Evolutionary conservation across 2,888 invertebrate genomes (phyloP), one percentile per base, ranked within the genome.

Genomic region (Melieria picta): DNA sequence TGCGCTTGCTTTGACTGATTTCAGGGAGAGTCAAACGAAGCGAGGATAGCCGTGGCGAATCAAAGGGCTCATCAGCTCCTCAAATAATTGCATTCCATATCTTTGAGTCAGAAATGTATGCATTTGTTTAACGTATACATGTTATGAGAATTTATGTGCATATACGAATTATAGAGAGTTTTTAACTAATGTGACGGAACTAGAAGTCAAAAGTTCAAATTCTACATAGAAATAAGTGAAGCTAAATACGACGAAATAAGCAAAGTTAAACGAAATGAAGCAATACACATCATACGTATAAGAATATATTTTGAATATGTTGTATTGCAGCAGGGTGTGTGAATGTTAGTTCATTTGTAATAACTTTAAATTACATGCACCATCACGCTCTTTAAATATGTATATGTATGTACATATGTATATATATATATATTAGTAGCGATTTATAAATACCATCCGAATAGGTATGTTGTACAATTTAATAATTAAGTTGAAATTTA

Each of bases 41-140:
- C 94, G 85, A 94, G 97, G 90, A 97, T 98, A 93, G 93, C 93
- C 88, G 94, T 95, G 88, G 98, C 98, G 86, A 98, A 98, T 90
- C 95, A 97, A 89, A 93, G 97, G 85, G 97, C 98, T 86, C 95
- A 96, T 90, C 97, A 97, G 89, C 93, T 98, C 86, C 93, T 97
- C 89, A 96, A 96, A 92, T 94, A 94, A 91, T 73, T 74, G 74
- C 47, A 69, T 73, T 65, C 45, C 58, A 73, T 13, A 58, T 62
- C 46, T 55, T 66, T 52, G 52, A 70, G 58, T 58, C 13, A 13
- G 72, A 72, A 75, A 47, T 74, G 75, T 76, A 76, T 72, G 72
- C 76, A 76, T 67, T 75, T 77, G 72, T 75, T 64, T 73, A 66
- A 75, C 76, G 69, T 77, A 73, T 74, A 71, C 67, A 74, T 77